A percentile compares a stretch with the other conserved stretches of the same genome.
phyloP scores from a whole-genome alignment of 2,888 invertebrate genomes.

The Drosophila rubida region DNA sequence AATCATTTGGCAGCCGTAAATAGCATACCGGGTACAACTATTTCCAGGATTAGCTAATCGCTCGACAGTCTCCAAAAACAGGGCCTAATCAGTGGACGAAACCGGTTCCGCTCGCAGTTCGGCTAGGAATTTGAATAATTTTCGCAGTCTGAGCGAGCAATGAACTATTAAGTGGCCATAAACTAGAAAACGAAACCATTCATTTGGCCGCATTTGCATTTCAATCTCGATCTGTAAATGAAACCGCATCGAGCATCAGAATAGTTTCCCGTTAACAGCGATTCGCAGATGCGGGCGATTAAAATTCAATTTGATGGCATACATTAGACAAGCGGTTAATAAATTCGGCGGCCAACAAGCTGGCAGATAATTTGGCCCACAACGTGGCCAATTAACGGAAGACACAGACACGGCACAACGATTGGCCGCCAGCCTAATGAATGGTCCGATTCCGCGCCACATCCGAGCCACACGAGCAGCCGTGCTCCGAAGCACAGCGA shows the following conservation, averaged over 20 bases:
- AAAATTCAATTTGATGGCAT: constrained; percentile 53
- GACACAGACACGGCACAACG: background rate
- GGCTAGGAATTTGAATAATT: constrained; percentile 10
- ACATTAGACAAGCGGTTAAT: constrained; percentile 31
- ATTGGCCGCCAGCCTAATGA: constrained; percentile 26
- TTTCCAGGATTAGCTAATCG: constrained; percentile 9
- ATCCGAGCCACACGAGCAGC: too few relatives aligned
- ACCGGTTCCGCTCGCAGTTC: constrained; percentile 12
- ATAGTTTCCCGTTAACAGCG: constrained; percentile 34
- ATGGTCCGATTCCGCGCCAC: constrained; percentile 1
- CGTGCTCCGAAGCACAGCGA: constrained; percentile 27
- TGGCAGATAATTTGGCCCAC: constrained; percentile 9
- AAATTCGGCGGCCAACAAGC: constrained; percentile 43
- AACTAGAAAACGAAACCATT: constrained; percentile 21
- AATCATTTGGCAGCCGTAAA: background rate
- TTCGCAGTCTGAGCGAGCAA: constrained; percentile 27
- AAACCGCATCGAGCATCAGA: too few relatives aligned
- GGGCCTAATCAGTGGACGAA: constrained; percentile 4
- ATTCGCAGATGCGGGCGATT: constrained; percentile 7
- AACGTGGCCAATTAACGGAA: constrained; percentile 25
- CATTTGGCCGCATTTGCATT: background rate
- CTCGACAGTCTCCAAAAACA: background rate
- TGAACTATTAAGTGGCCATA: constrained; percentile 23
- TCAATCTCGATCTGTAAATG: background rate
- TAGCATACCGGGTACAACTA: constrained; percentile 4